Base-by-base conservation (phyloP, 2,888 invertebrate species). In the Agrochola lota region DNA sequence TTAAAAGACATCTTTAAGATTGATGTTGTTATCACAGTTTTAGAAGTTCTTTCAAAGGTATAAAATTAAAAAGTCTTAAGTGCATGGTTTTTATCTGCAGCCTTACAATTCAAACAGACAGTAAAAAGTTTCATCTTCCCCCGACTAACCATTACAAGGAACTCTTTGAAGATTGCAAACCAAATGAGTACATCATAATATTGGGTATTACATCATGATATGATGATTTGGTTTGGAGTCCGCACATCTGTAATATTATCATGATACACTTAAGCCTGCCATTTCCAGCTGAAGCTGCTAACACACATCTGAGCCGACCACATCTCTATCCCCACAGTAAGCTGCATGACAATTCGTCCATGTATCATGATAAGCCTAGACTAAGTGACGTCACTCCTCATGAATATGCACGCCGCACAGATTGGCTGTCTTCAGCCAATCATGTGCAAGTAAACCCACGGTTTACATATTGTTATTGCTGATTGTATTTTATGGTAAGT, bases 331-430 rank as follows among this genome's bases (percentile, higher is more conserved):
- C 55, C 23, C 23, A 30, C 80, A 69, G 43, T 78, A 71, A 78
- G 73, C 84, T 71, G 62, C 78, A 77, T 78, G 83, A 74, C 80
- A 80, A 85, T 82, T 85, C 79, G 63, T 77, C 67, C 73, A 86
- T 86, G 82, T 88, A 86, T 88, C 88, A 86, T 82, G 83, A 82
- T 77, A 77, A 82, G 86, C 83, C 80, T 80, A 66, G 26, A 76
- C 68, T 86, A 84, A 88, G 83, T 88, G 83, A 88, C 85, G 81
- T 78, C 77, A 81, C 55, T 43, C 11, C 60, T 86, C 87, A 88
- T 88, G 88, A 88, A 88, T 88, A 88, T 88, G 84, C 81, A 88
- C 63, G 70, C 78, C 68, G n/a, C 40, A 67, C 87, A 88, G 88
- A 88, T 88, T 88, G 87, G 60, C 75, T 77, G 81, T 80, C 79